phyloP scores from a whole-genome alignment of 2,888 invertebrate species.

The Platerodrilus igneus region DNA sequence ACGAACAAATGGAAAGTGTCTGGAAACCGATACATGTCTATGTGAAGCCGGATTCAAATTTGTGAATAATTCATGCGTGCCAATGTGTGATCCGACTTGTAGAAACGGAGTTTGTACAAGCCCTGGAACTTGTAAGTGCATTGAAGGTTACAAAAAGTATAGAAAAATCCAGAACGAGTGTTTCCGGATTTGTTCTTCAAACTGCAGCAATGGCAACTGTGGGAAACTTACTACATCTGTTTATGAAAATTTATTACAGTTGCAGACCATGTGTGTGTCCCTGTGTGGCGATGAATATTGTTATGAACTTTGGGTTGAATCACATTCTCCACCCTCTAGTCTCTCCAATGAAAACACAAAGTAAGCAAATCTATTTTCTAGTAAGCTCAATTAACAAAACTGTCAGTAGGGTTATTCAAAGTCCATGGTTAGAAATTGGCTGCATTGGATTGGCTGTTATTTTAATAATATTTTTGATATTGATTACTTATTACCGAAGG shows the following conservation, averaged over 20 bases:
- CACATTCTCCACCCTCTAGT: neutral
- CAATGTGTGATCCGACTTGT: constrained; percentile 38
- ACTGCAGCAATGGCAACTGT: constrained; percentile 42
- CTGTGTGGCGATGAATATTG: no score
- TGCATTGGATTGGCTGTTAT: no score
- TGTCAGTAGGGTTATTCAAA: constrained; percentile 47
- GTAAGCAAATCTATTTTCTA: no score
- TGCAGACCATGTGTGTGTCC: no score
- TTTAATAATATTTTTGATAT: no score
- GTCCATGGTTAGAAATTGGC: constrained; percentile 3
- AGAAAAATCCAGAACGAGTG: constrained; percentile 13
- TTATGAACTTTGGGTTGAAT: no score
- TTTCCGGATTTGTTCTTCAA: constrained; percentile 18
- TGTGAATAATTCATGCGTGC: constrained; percentile 25
- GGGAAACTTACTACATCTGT: constrained; percentile 34
- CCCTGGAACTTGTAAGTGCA: constrained; percentile 41
- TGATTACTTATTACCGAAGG: no score
- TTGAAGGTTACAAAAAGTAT: constrained; percentile 31
- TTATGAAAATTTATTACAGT: constrained; percentile 33
- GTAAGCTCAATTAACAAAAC: neutral
- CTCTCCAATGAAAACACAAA: neutral
- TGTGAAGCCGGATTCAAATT: constrained; percentile 15
- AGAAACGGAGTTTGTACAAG: constrained; percentile 39
- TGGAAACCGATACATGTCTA: no score
- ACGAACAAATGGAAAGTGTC: no score